A percentile compares a stretch with the other conserved stretches of the same genome.
Conservation (phyloP, 1,140 invertebrate genomes). For the Lysiphlebus fabarum region DNA sequence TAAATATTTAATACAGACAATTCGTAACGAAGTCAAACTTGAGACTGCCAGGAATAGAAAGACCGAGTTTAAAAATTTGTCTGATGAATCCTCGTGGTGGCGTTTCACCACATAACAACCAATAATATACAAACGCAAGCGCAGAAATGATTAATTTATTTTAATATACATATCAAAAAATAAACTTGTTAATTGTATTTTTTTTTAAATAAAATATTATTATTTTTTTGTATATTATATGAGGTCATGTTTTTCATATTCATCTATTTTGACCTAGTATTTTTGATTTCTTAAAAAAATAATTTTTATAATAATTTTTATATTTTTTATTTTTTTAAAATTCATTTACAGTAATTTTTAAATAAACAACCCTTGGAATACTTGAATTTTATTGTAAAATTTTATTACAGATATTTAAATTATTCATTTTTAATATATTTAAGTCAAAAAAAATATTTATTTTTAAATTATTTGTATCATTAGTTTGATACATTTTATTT, state of each 20-base stretch:
- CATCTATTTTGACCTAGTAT: constrained; percentile 20
- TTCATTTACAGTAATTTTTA: constrained; percentile 11
- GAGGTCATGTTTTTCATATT: not conserved
- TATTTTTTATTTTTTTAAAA: not conserved
- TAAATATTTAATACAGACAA: constrained; percentile 32
- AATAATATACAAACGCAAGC: constrained; percentile 33
- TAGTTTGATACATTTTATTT: too few species aligned
- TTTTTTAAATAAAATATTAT: too few species aligned
- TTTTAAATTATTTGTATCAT: too few species aligned
- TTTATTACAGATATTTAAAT: not conserved
- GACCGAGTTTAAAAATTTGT: constrained; percentile 30
- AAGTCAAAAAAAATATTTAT: not conserved
- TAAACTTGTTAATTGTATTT: too few species aligned
- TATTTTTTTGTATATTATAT: too few species aligned
- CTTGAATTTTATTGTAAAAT: not conserved
- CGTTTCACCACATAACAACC: constrained; percentile 31
- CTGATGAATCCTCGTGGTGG: constrained; percentile 30
- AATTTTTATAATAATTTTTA: constrained; percentile 14
- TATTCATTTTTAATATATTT: not conserved
- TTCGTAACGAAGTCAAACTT: constrained; percentile 41
- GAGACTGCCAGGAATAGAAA: constrained; percentile 53
- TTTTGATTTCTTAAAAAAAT: constrained; percentile 9
- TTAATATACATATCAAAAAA: too few species aligned
- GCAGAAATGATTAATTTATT: constrained; percentile 14
- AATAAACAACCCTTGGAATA: constrained; percentile 22